Percentiles rank a stretch among this genome's conserved stretches.
Evolutionary conservation across 2,888 invertebrate species (phyloP).

Genomic region (Ennomos fuscantarius): DNA sequence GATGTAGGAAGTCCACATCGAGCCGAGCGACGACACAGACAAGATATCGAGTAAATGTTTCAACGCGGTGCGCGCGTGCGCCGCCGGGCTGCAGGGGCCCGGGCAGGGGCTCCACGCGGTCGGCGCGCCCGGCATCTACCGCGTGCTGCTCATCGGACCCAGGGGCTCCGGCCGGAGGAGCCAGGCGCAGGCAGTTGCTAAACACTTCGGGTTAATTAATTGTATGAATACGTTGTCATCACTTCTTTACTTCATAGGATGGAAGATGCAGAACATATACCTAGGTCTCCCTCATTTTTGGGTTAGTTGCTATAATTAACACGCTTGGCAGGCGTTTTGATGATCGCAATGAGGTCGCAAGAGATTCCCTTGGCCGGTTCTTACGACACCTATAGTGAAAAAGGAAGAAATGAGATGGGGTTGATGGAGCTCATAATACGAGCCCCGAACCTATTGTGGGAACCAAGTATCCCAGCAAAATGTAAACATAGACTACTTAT

Average conservation of each 20-base stretch:
- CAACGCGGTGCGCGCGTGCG: constrained; percentile 65
- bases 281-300: too few species aligned
- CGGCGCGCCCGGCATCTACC: constrained; percentile 82
- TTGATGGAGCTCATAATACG: constrained; percentile 51
- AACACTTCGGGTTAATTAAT: constrained; percentile 81
- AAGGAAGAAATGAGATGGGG: too few species aligned
- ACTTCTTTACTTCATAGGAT: too few species aligned
- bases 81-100: constrained; percentile 63
- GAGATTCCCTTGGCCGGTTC: too few species aligned
- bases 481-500: too few species aligned
- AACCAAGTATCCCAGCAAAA: too few species aligned
- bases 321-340: too few species aligned
- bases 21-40: constrained; percentile 52
- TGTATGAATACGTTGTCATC: constrained; percentile 55
- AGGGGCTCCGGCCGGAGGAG: constrained; percentile 84
- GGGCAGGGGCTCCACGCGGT: constrained; percentile 60
- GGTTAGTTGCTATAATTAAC: too few species aligned
- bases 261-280: too few species aligned
- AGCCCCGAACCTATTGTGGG: too few species aligned
- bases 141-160: constrained; percentile 86
- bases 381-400: too few species aligned
- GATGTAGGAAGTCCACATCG: constrained; percentile 63
- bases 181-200: constrained; percentile 78
- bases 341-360: too few species aligned
- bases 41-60: constrained; percentile 61